phyloP scores from a whole-genome alignment of 2,888 invertebrate species.

The Acanthosepion lycidas region DNA sequence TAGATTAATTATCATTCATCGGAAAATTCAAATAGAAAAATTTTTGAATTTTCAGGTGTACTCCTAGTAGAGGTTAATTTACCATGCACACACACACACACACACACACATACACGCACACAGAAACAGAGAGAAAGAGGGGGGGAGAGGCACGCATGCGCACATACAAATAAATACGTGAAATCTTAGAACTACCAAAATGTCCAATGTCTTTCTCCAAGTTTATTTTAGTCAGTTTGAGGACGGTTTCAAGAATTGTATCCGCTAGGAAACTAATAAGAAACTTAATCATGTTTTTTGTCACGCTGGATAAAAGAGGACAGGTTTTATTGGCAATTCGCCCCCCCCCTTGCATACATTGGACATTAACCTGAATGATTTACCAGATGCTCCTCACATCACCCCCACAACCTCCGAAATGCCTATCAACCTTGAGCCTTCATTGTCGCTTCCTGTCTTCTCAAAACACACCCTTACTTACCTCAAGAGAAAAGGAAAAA shows the following conservation, averaged over 20 bases:
- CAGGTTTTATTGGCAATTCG: neutral
- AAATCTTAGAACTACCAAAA: neutral
- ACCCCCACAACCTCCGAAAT: neutral
- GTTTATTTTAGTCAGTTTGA: too few relatives aligned
- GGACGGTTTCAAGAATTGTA: too few relatives aligned
- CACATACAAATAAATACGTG: neutral
- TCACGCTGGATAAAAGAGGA: neutral
- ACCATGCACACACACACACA: too few relatives aligned
- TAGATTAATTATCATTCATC: too few relatives aligned
- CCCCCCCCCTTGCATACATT: neutral
- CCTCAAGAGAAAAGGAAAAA: neutral
- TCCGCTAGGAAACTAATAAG: neutral
- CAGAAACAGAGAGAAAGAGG: neutral
- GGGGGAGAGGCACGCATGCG: neutral
- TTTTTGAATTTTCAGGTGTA: too few relatives aligned
- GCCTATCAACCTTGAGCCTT: too few relatives aligned
- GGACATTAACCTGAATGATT: neutral
- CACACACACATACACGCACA: neutral
- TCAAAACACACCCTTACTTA: too few relatives aligned
- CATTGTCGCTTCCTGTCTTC: too few relatives aligned
- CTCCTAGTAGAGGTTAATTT: too few relatives aligned
- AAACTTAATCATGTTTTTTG: neutral
- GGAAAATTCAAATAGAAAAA: too few relatives aligned
- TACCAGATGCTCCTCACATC: neutral
- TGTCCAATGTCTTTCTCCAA: neutral